phyloP scores from a whole-genome alignment of 2,797 vertebrate genomes.

The Orestias chungarensis region DNA sequence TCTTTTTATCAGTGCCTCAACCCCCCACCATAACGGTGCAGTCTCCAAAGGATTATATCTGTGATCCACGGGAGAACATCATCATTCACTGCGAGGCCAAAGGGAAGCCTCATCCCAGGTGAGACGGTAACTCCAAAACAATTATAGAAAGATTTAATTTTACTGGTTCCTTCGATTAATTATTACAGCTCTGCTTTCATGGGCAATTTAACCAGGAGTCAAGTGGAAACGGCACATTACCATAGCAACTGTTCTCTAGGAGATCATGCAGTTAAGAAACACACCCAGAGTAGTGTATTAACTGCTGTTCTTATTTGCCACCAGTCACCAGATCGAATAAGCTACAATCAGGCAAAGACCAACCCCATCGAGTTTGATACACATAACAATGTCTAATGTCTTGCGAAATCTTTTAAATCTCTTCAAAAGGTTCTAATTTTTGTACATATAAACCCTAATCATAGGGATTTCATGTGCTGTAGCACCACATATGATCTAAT shows the following conservation, averaged over 20 bases:
- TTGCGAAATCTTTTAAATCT: background rate
- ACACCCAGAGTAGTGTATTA: slow-evolving; percentile 40
- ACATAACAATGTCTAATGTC: background rate
- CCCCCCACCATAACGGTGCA: slow-evolving; percentile 95
- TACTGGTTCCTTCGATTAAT: background rate
- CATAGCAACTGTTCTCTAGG: slow-evolving; percentile 54
- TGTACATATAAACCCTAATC: too few species aligned
- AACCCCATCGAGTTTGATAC: background rate
- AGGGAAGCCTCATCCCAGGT: slow-evolving; percentile 95
- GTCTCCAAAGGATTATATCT: slow-evolving; percentile 96
- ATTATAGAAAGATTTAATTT: slow-evolving; percentile 8
- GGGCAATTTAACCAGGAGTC: slow-evolving; percentile 25
- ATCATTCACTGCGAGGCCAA: slow-evolving; percentile 96
- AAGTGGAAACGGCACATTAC: slow-evolving; percentile 28
- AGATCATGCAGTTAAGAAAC: slow-evolving; percentile 34
- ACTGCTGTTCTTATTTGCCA: slow-evolving; percentile 20
- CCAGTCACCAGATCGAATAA: background rate
- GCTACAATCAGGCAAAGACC: background rate
- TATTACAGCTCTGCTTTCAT: slow-evolving; percentile 20
- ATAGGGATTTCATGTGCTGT: background rate
- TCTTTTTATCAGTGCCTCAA: slow-evolving; percentile 88
- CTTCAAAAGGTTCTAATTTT: background rate
- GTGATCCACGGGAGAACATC: slow-evolving; percentile 96
- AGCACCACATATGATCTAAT: too few species aligned
- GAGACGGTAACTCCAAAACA: slow-evolving; percentile 21